These are phyloP conservation scores for Eudyptes chrysolophus DNA, from an alignment of 2,113 vertebrate species.

Conservation along the genomic window DNA sequence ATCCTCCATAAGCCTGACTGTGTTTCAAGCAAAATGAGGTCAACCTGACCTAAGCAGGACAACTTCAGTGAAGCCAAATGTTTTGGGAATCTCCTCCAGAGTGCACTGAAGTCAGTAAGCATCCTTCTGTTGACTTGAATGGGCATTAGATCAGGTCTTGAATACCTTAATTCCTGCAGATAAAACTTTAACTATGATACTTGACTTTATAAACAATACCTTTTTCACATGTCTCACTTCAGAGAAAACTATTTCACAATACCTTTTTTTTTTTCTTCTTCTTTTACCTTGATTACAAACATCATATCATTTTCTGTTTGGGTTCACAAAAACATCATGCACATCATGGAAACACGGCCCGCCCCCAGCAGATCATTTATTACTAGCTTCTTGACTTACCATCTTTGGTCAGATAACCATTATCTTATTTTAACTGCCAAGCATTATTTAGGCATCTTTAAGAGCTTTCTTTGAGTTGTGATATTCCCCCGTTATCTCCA, in stretches of 20 bases:
- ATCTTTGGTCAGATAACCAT: neutral
- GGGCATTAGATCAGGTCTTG: neutral
- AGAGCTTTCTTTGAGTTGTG: neutral
- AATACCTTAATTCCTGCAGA: neutral
- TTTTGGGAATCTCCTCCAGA: neutral
- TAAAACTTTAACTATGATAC: neutral
- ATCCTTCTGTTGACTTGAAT: neutral
- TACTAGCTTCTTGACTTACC: neutral
- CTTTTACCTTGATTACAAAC: neutral
- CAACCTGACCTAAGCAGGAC: neutral
- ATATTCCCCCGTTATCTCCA: neutral
- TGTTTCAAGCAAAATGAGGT: neutral
- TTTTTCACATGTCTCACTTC: neutral
- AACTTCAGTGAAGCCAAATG: neutral
- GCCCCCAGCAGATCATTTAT: neutral
- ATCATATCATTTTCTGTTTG: neutral
- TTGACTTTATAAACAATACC: neutral
- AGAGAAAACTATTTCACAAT: neutral
- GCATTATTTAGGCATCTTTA: neutral
- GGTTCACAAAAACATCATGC: neutral
- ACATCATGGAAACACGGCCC: neutral
- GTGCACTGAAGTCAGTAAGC: neutral
- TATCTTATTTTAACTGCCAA: neutral
- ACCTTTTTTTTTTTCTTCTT: too few species aligned
- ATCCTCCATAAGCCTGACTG: neutral